Conservation (phyloP, 2,113 vertebrate genomes). For the Salvator merianae region DNA sequence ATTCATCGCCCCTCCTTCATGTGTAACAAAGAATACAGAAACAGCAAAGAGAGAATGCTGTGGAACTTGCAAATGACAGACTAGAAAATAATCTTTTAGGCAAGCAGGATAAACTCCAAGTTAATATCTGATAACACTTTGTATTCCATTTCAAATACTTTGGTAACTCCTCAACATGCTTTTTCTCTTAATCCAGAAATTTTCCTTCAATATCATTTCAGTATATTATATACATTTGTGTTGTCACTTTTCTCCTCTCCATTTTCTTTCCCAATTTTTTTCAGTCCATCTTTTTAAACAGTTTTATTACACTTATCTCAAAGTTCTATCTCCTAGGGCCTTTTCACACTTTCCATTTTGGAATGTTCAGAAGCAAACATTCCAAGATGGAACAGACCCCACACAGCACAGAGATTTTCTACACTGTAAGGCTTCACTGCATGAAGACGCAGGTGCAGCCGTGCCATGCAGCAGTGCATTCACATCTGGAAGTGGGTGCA, state of each 20-base stretch:
- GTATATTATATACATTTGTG: too few species aligned
- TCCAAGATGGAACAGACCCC: too few species aligned
- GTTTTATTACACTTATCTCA: not conserved
- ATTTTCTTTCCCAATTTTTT: not conserved
- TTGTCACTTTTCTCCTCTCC: not conserved
- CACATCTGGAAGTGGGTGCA: too few species aligned
- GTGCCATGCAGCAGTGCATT: too few species aligned
- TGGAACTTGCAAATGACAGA: slow-evolving; percentile 14
- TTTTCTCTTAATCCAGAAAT: not conserved
- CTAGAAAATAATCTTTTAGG: not conserved
- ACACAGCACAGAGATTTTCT: too few species aligned
- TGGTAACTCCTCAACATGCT: not conserved
- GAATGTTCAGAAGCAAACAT: too few species aligned
- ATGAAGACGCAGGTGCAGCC: too few species aligned
- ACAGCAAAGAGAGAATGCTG: not conserved
- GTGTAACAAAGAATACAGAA: fast-evolving
- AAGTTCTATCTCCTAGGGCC: fast-evolving
- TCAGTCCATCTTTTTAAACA: not conserved
- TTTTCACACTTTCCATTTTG: too few species aligned
- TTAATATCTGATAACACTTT: not conserved
- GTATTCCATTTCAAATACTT: not conserved
- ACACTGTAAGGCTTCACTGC: too few species aligned
- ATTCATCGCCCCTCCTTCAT: not conserved
- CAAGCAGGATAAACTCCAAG: not conserved
- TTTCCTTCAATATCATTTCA: not conserved